These are phyloP conservation scores for Pilophorus perplexus DNA, from an alignment of 2,888 invertebrate genomes.

Conservation along the genomic window DNA sequence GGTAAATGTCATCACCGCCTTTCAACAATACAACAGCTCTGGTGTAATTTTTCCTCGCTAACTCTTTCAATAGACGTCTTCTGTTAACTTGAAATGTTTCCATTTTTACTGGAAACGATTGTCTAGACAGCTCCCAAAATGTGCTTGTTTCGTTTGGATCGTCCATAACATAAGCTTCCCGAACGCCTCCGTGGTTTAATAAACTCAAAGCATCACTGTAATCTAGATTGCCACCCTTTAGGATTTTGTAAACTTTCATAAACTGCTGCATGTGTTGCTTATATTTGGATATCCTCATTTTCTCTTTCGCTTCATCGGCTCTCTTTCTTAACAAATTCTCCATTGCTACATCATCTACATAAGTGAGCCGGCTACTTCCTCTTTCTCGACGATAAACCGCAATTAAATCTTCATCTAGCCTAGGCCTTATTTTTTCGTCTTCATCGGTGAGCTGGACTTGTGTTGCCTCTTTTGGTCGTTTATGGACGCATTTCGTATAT, in stretches of 20 bases:
- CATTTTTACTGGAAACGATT: conserved; percentile 28
- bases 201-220: conserved; percentile 12
- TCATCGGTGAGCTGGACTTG: not conserved
- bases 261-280: conserved; percentile 29
- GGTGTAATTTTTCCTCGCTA: conserved; percentile 6
- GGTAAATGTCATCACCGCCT: conserved; percentile 31
- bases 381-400: not conserved
- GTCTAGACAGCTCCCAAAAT: conserved; percentile 3
- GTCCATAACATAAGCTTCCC: conserved; percentile 14
- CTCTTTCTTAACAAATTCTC: conserved; percentile 22
- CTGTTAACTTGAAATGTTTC: conserved; percentile 36
- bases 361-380: conserved; percentile 1
- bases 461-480: not conserved
- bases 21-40: conserved; percentile 21
- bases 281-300: conserved; percentile 14
- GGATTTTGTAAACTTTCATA: conserved; percentile 22
- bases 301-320: conserved; percentile 24
- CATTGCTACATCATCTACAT: conserved; percentile 15
- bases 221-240: conserved; percentile 15
- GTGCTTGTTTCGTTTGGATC: conserved; percentile 6
- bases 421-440: not conserved
- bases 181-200: not conserved
- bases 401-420: not conserved
- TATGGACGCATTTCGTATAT: conserved; percentile 2
- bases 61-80: conserved; percentile 3